These are phyloP conservation scores for Drosophila mayaguana DNA, from an alignment of 2,888 invertebrate genomes.

Conservation along the genomic window DNA sequence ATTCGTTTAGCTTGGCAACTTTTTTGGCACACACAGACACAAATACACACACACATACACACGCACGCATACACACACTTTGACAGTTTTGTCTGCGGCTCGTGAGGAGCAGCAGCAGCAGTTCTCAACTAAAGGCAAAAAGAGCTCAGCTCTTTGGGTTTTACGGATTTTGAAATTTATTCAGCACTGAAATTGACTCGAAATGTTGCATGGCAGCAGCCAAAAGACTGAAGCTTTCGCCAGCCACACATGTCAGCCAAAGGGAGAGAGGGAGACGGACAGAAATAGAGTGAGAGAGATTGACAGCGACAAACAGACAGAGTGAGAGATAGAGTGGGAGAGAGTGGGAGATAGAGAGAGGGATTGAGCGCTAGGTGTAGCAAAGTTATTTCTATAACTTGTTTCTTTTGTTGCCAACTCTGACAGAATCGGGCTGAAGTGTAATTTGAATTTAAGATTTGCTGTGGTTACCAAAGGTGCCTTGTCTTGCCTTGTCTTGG, in stretches of 20 bases:
- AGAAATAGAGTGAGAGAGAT: background rate
- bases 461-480: slow-evolving; percentile 73
- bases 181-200: slow-evolving; percentile 73
- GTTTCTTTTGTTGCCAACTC: slow-evolving; percentile 59
- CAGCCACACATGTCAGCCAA: slow-evolving; percentile 23
- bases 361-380: slow-evolving; percentile 22
- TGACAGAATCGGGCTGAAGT: slow-evolving; percentile 72
- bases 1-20: slow-evolving; percentile 76
- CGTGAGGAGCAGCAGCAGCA: slow-evolving; percentile 20
- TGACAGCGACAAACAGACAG: background rate
- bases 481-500: slow-evolving; percentile 29
- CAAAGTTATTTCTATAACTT: slow-evolving; percentile 75
- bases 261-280: slow-evolving; percentile 1
- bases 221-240: slow-evolving; percentile 56
- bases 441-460: slow-evolving; percentile 82
- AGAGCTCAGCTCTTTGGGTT: slow-evolving; percentile 61
- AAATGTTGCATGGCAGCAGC: slow-evolving; percentile 49
- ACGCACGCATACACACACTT: slow-evolving; percentile 46
- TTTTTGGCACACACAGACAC: slow-evolving; percentile 69
- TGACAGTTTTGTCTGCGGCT: slow-evolving; percentile 78
- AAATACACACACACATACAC: background rate
- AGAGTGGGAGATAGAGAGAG: background rate
- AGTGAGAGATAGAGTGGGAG: background rate
- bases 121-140: slow-evolving; percentile 43
- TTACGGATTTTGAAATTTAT: slow-evolving; percentile 77